A percentile compares a stretch with the other conserved stretches of the same genome.
These are phyloP conservation scores for Tetramorium simillimum DNA, from an alignment of 1,140 invertebrate species.

Conservation along the genomic window DNA sequence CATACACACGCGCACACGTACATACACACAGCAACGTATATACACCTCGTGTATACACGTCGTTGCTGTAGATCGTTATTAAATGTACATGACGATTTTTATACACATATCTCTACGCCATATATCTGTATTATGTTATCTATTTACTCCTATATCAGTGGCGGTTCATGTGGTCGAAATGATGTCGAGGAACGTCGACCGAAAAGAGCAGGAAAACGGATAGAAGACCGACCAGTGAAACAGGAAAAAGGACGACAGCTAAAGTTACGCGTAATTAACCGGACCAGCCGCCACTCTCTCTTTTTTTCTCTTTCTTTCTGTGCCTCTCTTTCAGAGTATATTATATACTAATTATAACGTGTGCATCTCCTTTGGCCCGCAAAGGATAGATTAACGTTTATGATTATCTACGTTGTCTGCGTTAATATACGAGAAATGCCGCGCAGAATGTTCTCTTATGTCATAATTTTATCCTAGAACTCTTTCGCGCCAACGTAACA, in stretches of 20 bases:
- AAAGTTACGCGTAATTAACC: conserved; percentile 2
- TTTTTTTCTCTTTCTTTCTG: background rate
- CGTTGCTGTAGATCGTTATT: conserved; percentile 10
- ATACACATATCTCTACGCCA: conserved; percentile 2
- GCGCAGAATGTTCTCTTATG: background rate
- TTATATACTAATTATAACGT: conserved; percentile 13
- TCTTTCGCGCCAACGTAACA: conserved; percentile 5
- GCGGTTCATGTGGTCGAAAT: conserved; percentile 12
- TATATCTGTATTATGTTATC: conserved; percentile 5
- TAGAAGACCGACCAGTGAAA: background rate
- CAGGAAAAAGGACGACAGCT: conserved; percentile 9
- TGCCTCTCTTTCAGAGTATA: conserved; percentile 19
- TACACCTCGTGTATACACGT: background rate
- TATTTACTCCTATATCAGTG: background rate
- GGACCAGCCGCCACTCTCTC: conserved; percentile 28
- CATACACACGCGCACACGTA: background rate
- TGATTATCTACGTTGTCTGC: conserved; percentile 1
- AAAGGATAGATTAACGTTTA: conserved; percentile 45
- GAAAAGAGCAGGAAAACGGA: conserved; percentile 3
- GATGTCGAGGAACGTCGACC: background rate
- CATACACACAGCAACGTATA: background rate
- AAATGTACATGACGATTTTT: conserved; percentile 2
- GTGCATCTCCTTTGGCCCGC: conserved; percentile 37
- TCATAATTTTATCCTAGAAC: background rate
- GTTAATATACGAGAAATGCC: background rate